Base-by-base conservation (phyloP, 2,797 vertebrate species). In the Mareca penelope region DNA sequence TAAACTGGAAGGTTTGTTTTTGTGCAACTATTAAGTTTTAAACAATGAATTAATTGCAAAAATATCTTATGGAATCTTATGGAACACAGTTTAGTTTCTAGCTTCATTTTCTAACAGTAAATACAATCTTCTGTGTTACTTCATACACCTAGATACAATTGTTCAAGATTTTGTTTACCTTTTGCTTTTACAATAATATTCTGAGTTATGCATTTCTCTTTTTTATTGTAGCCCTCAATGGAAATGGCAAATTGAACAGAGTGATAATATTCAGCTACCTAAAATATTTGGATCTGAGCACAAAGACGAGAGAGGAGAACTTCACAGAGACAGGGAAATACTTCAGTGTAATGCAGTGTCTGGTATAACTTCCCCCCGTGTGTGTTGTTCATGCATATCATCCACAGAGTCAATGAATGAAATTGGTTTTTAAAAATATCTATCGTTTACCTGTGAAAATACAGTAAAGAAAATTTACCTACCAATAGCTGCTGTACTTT, bases 401-500 rank as follows among this genome's bases (percentile, higher is more conserved):
- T 37, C 77, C 59, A 80, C 1, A 72, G 73, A 65, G 39, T 29
- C 37, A 77, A 76, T 24, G 42, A 94, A 90, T 11, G 3, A 42
- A 84, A 70, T 0, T 44, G 29, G 3, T 79, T 82, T 69, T 12
- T 48, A 60, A 92, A 82, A 52, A 89, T 86, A 85, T 79, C 82
- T 91, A 86, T 33, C 12, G 40, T 93, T 95, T 91, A 86, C 93
- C 94, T 96, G 85, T 70, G 85, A 91, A 93, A 95, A 93, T 93
- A 96, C 96, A 96, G 92, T 94, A 96, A 96, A 94, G 80, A 95
- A 95, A 88, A 96, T 94, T 94, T 96, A 96, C 96, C 96, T 96
- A 91, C 96, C 96, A 96, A 96, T 10, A 18, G 95, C 77, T 95
- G 94, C 59, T 91, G 96, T 91, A 95, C 93, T 96, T 73, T 96